A percentile compares a stretch with the other conserved stretches of the same genome.
phyloP scores from a whole-genome alignment of 2,113 vertebrate species.

The Pogona vitticeps region DNA sequence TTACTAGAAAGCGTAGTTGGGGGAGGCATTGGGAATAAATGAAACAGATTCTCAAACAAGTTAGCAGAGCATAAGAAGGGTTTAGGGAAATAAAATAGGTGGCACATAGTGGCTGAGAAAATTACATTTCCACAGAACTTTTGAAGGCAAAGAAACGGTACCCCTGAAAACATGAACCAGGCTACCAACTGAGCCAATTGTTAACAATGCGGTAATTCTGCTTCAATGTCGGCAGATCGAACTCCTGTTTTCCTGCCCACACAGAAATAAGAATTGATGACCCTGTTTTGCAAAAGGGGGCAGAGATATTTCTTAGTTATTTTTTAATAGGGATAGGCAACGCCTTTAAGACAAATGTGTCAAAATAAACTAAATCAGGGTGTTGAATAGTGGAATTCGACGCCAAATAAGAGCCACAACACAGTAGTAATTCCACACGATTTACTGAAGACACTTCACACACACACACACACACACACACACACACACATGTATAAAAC shows the following conservation, averaged over 20 bases:
- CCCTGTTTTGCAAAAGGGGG: not conserved
- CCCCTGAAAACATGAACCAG: not conserved
- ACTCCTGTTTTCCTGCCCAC: not conserved
- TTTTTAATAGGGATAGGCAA: too few relatives aligned
- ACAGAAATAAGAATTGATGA: not conserved
- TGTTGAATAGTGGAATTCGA: too few relatives aligned
- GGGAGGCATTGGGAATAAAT: not conserved
- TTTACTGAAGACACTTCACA: too few relatives aligned
- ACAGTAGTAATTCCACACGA: too few relatives aligned
- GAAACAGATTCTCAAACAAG: not conserved
- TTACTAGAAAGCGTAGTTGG: not conserved
- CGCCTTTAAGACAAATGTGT: too few relatives aligned
- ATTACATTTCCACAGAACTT: not conserved
- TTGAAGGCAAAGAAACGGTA: not conserved
- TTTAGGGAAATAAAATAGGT: slow-evolving; percentile 4
- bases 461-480: too few relatives aligned
- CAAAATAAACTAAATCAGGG: too few relatives aligned
- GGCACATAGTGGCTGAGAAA: not conserved
- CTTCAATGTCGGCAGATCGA: not conserved
- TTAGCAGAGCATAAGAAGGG: not conserved
- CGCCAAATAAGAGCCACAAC: too few relatives aligned
- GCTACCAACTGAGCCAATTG: not conserved
- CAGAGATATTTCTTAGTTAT: too few relatives aligned
- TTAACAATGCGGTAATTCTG: not conserved
- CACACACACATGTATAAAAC: too few relatives aligned